These are phyloP conservation scores for Elysia chlorotica DNA, from an alignment of 1,140 invertebrate genomes.

Conservation along the genomic window DNA sequence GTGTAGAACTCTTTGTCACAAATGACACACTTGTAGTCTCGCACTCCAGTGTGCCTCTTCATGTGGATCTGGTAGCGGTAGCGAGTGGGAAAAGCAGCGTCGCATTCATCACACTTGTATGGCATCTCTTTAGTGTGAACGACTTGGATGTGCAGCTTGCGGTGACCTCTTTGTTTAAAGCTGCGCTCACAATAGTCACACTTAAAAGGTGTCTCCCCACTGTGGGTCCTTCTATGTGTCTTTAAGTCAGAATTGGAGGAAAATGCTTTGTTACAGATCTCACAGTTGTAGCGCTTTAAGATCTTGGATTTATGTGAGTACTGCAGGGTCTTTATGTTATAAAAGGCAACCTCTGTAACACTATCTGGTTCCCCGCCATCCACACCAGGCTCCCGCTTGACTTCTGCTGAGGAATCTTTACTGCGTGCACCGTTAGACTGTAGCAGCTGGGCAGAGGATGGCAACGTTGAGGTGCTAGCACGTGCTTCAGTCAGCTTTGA, in stretches of 20 bases:
- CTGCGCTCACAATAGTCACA: constrained; percentile 31
- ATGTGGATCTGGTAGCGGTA: constrained; percentile 30
- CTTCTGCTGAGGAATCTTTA: background rate
- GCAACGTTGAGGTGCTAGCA: background rate
- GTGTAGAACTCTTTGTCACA: constrained; percentile 28
- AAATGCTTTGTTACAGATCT: constrained; percentile 26
- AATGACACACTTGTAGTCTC: constrained; percentile 21
- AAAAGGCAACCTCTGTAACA: constrained; percentile 15
- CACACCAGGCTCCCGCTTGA: background rate
- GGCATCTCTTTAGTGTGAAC: constrained; percentile 31
- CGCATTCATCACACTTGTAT: constrained; percentile 25
- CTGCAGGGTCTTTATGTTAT: constrained; percentile 23
- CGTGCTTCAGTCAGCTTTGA: background rate
- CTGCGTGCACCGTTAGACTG: too few species aligned
- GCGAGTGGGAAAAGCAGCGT: constrained; percentile 25
- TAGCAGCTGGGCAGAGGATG: too few species aligned
- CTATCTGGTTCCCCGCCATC: background rate
- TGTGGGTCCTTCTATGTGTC: constrained; percentile 30
- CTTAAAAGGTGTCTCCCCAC: constrained; percentile 31
- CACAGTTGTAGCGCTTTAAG: constrained; percentile 26
- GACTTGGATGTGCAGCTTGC: constrained; percentile 32
- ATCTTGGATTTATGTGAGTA: constrained; percentile 12
- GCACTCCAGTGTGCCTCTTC: constrained; percentile 24
- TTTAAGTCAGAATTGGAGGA: constrained; percentile 28
- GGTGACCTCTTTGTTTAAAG: constrained; percentile 31